These are phyloP conservation scores for Clytia hemisphaerica DNA, from an alignment of 30 jellyfish, hydroid and myxozoan genomes.

Conservation along the genomic window DNA sequence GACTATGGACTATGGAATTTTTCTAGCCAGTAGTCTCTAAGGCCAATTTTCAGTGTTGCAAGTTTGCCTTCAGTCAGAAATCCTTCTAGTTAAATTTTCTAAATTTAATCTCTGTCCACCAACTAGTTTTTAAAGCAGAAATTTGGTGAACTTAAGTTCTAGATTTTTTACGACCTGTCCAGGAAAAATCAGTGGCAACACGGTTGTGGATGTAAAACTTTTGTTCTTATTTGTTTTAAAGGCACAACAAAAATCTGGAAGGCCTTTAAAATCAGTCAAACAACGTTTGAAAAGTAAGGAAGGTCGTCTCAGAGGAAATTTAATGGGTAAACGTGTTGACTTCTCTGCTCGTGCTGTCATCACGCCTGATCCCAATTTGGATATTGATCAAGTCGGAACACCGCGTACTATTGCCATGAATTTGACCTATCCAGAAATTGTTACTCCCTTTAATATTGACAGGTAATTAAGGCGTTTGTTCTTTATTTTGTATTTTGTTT, in stretches of 20 bases:
- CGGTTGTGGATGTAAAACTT: no score
- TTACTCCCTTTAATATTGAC: constrained; percentile 97
- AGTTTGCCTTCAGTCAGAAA: no score
- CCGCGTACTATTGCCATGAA: constrained; percentile 99
- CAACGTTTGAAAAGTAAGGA: constrained; percentile 95
- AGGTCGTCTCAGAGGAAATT: constrained; percentile 97
- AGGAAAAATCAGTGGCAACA: no score
- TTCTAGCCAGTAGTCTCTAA: not conserved
- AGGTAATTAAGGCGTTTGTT: constrained; percentile 45
- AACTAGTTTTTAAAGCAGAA: no score
- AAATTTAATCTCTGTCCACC: no score
- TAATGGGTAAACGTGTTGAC: constrained; percentile 99
- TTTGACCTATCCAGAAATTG: constrained; percentile 96
- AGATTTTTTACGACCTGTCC: no score
- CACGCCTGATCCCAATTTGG: constrained; percentile 99
- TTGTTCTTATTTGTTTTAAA: no score
- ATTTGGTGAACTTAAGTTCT: no score
- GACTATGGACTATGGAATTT: not conserved
- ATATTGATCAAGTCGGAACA: constrained; percentile 99
- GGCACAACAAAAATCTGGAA: constrained; percentile 99
- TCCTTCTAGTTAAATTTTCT: no score
- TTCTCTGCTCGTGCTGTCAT: constrained; percentile 98
- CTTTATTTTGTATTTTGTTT: no score
- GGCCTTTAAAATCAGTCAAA: constrained; percentile 92
- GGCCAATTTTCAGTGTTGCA: no score